These are phyloP conservation scores for Drosophila nigromelanica DNA, from an alignment of 1,140 invertebrate species.

Conservation along the genomic window DNA sequence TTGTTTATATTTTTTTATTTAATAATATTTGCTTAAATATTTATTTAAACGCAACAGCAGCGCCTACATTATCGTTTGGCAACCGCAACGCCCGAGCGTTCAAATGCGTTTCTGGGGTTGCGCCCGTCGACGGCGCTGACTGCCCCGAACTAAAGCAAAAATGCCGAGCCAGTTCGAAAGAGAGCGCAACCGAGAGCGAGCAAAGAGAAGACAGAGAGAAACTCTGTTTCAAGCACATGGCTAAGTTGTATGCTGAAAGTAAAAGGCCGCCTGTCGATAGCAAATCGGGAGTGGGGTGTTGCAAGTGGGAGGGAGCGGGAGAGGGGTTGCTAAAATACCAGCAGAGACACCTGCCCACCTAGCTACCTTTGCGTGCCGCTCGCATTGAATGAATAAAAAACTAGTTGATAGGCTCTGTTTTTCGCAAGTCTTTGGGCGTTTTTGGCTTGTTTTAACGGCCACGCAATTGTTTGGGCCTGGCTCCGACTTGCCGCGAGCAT, in stretches of 20 bases:
- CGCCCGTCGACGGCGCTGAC: slow-evolving; percentile 17
- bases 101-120: slow-evolving; percentile 76
- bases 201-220: background rate
- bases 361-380: slow-evolving; percentile 23
- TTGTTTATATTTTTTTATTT: slow-evolving; percentile 2
- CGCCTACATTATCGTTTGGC: slow-evolving; percentile 53
- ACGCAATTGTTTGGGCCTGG: slow-evolving; percentile 13
- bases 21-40: slow-evolving; percentile 28
- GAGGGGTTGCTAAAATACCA: background rate
- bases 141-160: slow-evolving; percentile 24
- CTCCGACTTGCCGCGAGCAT: slow-evolving; percentile 19
- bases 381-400: slow-evolving; percentile 5
- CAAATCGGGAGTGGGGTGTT: background rate
- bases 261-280: slow-evolving; percentile 58
- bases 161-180: slow-evolving; percentile 32
- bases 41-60: slow-evolving; percentile 28
- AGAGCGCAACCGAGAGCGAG: slow-evolving; percentile 12
- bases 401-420: slow-evolving; percentile 29
- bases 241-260: slow-evolving; percentile 61
- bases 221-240: slow-evolving; percentile 27
- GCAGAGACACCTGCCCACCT: slow-evolving; percentile 19
- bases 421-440: slow-evolving; percentile 31
- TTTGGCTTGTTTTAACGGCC: slow-evolving; percentile 18
- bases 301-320: no score
- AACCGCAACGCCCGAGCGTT: slow-evolving; percentile 76